Conservation (phyloP, 2,888 invertebrate species). For the Apotomis capreana region DNA sequence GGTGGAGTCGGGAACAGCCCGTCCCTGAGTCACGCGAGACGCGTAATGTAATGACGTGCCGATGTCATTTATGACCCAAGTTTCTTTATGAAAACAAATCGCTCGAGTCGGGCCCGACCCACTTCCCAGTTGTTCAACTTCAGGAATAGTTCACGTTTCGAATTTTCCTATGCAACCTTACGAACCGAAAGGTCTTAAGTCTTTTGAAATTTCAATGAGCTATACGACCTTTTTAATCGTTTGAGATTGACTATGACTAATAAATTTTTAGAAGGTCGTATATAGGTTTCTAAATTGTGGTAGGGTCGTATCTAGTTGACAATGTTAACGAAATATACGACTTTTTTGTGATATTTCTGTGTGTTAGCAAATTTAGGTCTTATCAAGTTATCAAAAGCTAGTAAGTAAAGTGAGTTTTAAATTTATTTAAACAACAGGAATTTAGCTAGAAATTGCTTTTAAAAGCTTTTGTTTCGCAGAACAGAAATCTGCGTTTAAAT, state of each 20-base stretch:
- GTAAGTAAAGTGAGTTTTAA: not conserved
- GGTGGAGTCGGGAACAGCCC: conserved; percentile 34
- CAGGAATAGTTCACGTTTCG: conserved; percentile 23
- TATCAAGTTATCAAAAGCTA: conserved; percentile 8
- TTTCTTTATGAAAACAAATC: conserved; percentile 59
- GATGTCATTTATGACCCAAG: conserved; percentile 56
- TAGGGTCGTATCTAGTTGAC: not conserved
- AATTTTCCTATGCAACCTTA: not conserved
- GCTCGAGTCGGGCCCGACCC: conserved; percentile 41
- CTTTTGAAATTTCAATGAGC: not conserved
- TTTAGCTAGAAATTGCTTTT: conserved; percentile 27
- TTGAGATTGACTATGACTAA: not conserved
- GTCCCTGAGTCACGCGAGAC: conserved; percentile 42
- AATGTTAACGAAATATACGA: not conserved
- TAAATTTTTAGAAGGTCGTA: not conserved
- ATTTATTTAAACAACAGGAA: not conserved
- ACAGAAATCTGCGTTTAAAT: conserved; percentile 23
- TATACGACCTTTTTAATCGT: not conserved
- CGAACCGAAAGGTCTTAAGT: not conserved
- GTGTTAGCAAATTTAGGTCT: not conserved
- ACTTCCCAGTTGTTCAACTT: conserved; percentile 28
- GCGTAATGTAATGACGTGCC: conserved; percentile 54
- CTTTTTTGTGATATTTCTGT: not conserved
- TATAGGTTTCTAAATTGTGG: not conserved
- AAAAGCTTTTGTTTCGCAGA: conserved; percentile 29